Evolutionary conservation across 2,797 vertebrate genomes (phyloP).

Genomic region (Toxotes lorentzi): DNA sequence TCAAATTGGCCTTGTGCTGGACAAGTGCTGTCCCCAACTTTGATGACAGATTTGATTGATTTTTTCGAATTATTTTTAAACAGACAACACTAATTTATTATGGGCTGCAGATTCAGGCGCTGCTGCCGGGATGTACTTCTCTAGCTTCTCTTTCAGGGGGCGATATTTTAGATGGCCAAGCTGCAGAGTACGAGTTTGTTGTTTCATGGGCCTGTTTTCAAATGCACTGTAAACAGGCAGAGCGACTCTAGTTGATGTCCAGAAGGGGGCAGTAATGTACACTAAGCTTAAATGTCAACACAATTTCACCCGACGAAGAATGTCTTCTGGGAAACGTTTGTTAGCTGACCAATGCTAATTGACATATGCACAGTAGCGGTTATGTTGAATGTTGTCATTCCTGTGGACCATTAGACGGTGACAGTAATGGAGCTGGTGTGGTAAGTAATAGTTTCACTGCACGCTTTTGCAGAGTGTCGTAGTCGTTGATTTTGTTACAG

Average conservation of each 20-base stretch:
- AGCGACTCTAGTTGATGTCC: conserved; percentile 8
- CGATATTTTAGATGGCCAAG: background rate
- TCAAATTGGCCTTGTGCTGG: too few relatives aligned
- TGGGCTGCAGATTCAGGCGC: background rate
- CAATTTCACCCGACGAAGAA: conserved; percentile 43
- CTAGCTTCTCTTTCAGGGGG: background rate
- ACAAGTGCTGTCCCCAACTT: background rate
- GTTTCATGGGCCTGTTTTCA: background rate
- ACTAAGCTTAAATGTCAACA: background rate
- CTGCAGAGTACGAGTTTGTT: background rate
- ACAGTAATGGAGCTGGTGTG: conserved; percentile 76
- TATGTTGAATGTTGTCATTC: background rate
- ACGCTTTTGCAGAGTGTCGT: background rate
- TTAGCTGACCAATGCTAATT: background rate
- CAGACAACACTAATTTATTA: background rate
- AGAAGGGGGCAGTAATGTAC: conserved; percentile 54
- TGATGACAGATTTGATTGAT: background rate
- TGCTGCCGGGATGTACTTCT: background rate
- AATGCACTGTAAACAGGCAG: background rate
- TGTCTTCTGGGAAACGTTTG: conserved; percentile 10
- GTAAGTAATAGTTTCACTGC: conserved; percentile 56
- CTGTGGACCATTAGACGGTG: accelerated
- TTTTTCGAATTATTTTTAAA: background rate
- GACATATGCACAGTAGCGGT: background rate
- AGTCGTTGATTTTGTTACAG: background rate